Percentiles rank a stretch among this genome's conserved stretches.
phyloP scores from a whole-genome alignment of 92 coral and sea anemone genomes.

The Actinernus sp. region DNA sequence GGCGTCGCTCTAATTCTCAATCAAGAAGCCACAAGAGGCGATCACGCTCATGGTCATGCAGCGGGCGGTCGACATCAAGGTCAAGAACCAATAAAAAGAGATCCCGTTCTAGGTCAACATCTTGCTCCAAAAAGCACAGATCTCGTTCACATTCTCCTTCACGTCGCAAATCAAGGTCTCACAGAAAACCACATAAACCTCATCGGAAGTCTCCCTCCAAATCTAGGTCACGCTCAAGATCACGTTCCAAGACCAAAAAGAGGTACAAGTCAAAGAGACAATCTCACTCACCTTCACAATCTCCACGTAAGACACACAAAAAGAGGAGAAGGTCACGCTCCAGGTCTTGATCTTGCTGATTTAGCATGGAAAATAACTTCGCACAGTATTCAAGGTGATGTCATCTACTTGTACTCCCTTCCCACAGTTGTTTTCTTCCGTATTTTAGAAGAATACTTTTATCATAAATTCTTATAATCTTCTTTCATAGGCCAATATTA shows the following conservation, averaged over 20 bases:
- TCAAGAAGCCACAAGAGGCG: slow-evolving; percentile 46
- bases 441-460: no score
- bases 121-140: background rate
- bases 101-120: slow-evolving; percentile 48
- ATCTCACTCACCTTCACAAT: slow-evolving; percentile 34
- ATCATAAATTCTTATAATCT: no score
- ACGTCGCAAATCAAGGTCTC: background rate
- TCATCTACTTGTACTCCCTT: no score
- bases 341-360: no score
- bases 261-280: slow-evolving; percentile 10
- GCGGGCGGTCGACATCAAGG: slow-evolving; percentile 43
- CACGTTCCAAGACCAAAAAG: slow-evolving; percentile 9
- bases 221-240: slow-evolving; percentile 25
- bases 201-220: background rate
- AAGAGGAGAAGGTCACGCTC: slow-evolving; percentile 7
- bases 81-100: slow-evolving; percentile 54
- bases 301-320: slow-evolving; percentile 21
- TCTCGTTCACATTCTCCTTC: slow-evolving; percentile 55
- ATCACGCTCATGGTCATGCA: slow-evolving; percentile 64
- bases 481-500: no score
- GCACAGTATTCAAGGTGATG: no score
- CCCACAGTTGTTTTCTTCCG: no score
- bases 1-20: slow-evolving; percentile 32
- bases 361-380: no score
- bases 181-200: background rate